These are phyloP conservation scores for Polymixis lichenea DNA, from an alignment of 2,888 invertebrate genomes.

Conservation along the genomic window DNA sequence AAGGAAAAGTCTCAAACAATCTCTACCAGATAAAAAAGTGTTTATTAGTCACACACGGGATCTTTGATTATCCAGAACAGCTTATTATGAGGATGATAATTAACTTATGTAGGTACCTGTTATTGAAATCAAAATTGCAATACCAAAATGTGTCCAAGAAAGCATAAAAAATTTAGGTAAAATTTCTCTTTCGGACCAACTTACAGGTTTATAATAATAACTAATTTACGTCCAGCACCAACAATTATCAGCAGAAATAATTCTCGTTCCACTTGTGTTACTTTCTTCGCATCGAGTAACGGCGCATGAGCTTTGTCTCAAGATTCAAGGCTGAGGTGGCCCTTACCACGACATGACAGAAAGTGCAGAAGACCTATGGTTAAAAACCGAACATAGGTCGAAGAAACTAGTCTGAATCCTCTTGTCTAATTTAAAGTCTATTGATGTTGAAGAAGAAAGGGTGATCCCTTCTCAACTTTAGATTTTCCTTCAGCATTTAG, in stretches of 20 bases:
- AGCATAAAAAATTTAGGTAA: neutral
- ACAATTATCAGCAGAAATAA: constrained; percentile 83
- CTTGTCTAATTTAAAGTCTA: neutral
- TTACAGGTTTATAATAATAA: constrained; percentile 65
- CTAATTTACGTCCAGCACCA: constrained; percentile 76
- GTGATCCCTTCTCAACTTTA: too few species aligned
- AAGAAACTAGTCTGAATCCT: neutral
- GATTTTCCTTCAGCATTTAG: too few species aligned
- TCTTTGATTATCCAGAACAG: neutral
- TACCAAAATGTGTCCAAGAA: neutral
- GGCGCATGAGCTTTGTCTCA: constrained; percentile 84
- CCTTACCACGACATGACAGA: constrained; percentile 35
- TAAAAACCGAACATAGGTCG: neutral
- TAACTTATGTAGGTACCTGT: neutral
- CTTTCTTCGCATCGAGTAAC: constrained; percentile 83
- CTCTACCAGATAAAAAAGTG: neutral
- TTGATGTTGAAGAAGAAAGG: too few species aligned
- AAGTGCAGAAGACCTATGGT: constrained; percentile 31
- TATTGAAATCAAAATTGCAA: constrained; percentile 7
- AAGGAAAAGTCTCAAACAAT: neutral
- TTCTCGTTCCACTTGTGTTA: constrained; percentile 85
- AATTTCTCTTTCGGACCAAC: constrained; percentile 52
- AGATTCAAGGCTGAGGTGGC: constrained; percentile 66
- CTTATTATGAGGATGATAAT: neutral
- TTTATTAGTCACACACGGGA: neutral